Evolutionary conservation across 2,888 invertebrate species (phyloP).

Genomic region (Tetramorium bicarinatum): DNA sequence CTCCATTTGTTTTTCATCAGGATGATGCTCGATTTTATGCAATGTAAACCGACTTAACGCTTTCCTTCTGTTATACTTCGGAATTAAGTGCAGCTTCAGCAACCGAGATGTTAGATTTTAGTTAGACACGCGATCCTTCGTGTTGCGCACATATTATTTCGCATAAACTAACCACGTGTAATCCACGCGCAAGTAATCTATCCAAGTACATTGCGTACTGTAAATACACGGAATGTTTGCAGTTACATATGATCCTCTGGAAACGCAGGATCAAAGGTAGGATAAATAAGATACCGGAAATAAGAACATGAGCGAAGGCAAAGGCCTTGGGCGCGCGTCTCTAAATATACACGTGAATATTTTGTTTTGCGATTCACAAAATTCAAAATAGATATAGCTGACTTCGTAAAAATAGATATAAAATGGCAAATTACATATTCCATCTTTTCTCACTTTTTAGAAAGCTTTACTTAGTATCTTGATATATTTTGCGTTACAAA

Average conservation of each 20-base stretch:
- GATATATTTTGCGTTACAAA: background rate
- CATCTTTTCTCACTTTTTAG: background rate
- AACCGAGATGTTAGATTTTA: constrained; percentile 48
- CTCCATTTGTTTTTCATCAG: constrained; percentile 4
- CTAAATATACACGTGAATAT: background rate
- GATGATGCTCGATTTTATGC: background rate
- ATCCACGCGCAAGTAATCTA: constrained; percentile 38
- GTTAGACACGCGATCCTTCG: constrained; percentile 48
- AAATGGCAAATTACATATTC: background rate
- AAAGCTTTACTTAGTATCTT: background rate
- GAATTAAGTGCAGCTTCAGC: constrained; percentile 15
- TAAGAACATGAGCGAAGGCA: background rate
- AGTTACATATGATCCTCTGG: constrained; percentile 22
- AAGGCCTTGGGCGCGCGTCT: background rate
- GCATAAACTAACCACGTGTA: constrained; percentile 37
- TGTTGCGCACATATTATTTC: constrained; percentile 45
- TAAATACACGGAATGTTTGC: constrained; percentile 25
- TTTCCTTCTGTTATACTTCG: constrained; percentile 32
- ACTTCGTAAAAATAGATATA: background rate
- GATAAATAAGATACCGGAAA: constrained; percentile 3
- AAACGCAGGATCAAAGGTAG: constrained; percentile 28
- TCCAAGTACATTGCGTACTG: background rate
- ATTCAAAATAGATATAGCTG: background rate
- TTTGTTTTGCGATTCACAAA: background rate
- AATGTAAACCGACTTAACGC: constrained; percentile 35